phyloP scores from a whole-genome alignment of 2,888 invertebrate genomes.

The Amitus sp. region DNA sequence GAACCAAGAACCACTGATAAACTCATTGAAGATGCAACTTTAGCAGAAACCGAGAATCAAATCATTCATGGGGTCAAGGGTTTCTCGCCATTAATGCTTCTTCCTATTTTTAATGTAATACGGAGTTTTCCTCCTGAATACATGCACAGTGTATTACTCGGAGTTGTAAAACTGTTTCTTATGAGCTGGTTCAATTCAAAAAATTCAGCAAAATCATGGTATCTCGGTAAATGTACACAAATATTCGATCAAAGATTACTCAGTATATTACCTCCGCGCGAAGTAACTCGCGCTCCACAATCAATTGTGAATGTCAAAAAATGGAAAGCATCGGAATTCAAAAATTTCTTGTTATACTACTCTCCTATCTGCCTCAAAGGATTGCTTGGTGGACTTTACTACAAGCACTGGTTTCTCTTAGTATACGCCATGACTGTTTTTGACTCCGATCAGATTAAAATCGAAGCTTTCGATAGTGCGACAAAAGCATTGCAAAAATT shows the following conservation, averaged over 20 bases:
- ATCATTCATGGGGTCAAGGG: conserved; percentile 30
- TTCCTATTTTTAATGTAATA: conserved; percentile 25
- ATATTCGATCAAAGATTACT: conserved; percentile 14
- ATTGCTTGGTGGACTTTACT: conserved; percentile 13
- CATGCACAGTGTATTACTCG: conserved; percentile 29
- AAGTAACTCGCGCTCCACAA: conserved; percentile 21
- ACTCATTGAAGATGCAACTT: background rate
- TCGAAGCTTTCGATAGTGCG: conserved; percentile 6
- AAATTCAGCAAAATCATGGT: conserved; percentile 9
- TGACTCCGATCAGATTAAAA: no score
- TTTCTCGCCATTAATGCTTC: background rate
- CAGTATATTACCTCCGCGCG: conserved; percentile 13
- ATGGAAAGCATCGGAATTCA: conserved; percentile 24
- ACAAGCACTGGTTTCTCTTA: conserved; percentile 19
- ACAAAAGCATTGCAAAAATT: conserved; percentile 10
- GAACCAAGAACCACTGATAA: no score
- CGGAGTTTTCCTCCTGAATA: conserved; percentile 29
- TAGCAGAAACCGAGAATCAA: conserved; percentile 1
- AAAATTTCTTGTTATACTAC: conserved; percentile 27
- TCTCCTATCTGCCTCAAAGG: conserved; percentile 22
- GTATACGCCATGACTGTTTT: conserved; percentile 12
- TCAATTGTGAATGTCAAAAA: background rate
- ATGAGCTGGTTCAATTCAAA: conserved; percentile 15
- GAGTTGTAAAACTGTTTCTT: conserved; percentile 26
- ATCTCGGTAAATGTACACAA: conserved; percentile 11